Evolutionary conservation across 2,888 invertebrate genomes (phyloP), one percentile per base, ranked within the genome.

Genomic region (Hydrotaea diabolus): DNA sequence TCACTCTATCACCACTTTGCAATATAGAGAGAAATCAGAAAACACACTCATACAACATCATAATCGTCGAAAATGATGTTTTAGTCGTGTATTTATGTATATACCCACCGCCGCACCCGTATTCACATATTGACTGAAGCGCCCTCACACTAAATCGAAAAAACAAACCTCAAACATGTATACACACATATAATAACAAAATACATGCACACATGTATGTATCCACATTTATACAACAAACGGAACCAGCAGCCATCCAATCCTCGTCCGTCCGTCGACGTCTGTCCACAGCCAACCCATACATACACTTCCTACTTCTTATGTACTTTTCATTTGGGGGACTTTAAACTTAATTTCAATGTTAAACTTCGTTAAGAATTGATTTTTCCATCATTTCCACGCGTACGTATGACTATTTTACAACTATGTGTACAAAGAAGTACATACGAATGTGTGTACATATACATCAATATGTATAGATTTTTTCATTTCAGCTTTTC

Each of bases 21-120:
- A 31, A 31, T 31, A n/a, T 31, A 31, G 31, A 31, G 31, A 31
- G 31, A 31, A 31, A 31, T 7, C 2, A 2, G 7, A 2, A 31
- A 2, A 31, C 31, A 31, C 31, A 31, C 31, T 4, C 31, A 31
- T 31, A 31, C 7, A 31, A 4, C 3, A 4, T 4, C 31, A 31
- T 31, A 31, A 31, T 31, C 31, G 31, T 31, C 31, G 31, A n/a
- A n/a, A n/a, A n/a, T n/a, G n/a, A 31, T 31, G 2, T 43, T 43
- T 43, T 43, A n/a, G 13, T 49, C 13, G 1, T 49, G n/a, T 49
- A 49, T 43, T 7, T 13, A 39, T 69, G 69, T 77, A 80, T 72
- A 43, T 59, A 64, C 69, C 66, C 69, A 77, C 76, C 81, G 78
- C 84, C 84, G 84, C 84, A 78, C 84, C 84, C 84, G 84, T 78